Evolutionary conservation across 30 jellyfish, hydroid and myxozoan species (phyloP).

Genomic region (Hydra vulgaris): DNA sequence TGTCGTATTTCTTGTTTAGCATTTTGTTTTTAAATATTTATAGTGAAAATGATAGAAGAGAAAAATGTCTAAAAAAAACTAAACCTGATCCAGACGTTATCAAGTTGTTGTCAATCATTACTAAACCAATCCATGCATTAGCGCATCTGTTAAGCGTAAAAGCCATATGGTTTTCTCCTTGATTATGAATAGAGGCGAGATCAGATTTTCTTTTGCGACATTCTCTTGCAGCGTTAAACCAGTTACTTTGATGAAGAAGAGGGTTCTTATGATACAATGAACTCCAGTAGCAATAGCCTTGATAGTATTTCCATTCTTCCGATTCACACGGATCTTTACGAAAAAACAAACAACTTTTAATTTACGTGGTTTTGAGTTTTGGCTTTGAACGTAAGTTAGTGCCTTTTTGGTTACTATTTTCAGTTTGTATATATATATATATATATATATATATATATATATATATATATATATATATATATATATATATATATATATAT

Average conservation of each 20-base stretch:
- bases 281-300: conserved; percentile 14
- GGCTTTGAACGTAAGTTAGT: too few species aligned
- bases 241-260: neutral
- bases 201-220: conserved; percentile 3
- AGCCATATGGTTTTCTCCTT: neutral
- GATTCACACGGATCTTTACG: neutral
- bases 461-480: too few species aligned
- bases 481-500: too few species aligned
- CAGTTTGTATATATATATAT: too few species aligned
- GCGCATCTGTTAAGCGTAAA: neutral
- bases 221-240: conserved; percentile 13
- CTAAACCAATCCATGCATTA: conserved; percentile 9
- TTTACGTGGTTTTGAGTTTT: too few species aligned
- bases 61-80: too few species aligned
- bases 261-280: neutral
- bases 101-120: neutral
- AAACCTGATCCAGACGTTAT: neutral
- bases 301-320: neutral
- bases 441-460: too few species aligned
- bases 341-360: too few species aligned
- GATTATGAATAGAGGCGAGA: conserved; percentile 2
- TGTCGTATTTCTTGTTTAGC: too few species aligned
- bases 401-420: too few species aligned
- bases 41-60: too few species aligned
- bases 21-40: too few species aligned